A percentile compares a stretch with the other conserved stretches of the same genome.
phyloP scores from a whole-genome alignment of 2,888 invertebrate species.

The Apoda limacodes region DNA sequence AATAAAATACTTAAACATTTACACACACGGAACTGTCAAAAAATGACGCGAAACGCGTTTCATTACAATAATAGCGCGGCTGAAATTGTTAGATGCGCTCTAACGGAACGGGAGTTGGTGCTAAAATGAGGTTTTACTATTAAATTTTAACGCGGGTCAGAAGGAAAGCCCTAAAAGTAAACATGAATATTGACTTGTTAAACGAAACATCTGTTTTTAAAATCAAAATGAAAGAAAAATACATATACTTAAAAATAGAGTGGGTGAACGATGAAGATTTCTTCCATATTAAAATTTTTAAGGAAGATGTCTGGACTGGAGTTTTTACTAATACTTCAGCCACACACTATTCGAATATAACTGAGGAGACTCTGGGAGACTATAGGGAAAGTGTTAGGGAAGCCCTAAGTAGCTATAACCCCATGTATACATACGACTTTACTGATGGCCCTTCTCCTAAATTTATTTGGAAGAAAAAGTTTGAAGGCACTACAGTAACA shows the following conservation, averaged over 20 bases:
- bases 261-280: constrained; percentile 36
- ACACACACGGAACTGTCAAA: not conserved
- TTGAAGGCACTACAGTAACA: constrained; percentile 23
- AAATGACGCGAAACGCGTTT: too few species aligned
- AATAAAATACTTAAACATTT: too few species aligned
- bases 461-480: constrained; percentile 43
- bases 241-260: constrained; percentile 29
- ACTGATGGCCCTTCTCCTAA: constrained; percentile 18
- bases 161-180: not conserved
- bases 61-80: too few species aligned
- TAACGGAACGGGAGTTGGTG: too few species aligned
- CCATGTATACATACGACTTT: constrained; percentile 29
- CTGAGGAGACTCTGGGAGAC: constrained; percentile 29
- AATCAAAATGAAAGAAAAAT: constrained; percentile 25
- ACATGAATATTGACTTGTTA: constrained; percentile 6
- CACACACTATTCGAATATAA: constrained; percentile 24
- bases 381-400: constrained; percentile 31
- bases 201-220: constrained; percentile 25
- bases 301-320: constrained; percentile 37
- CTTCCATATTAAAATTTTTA: constrained; percentile 38
- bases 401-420: constrained; percentile 22
- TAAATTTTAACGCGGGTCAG: not conserved
- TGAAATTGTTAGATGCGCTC: too few species aligned
- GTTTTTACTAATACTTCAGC: constrained; percentile 32
- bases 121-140: too few species aligned